Conservation (phyloP, 2,888 invertebrate genomes). For the Amblyteles armatorius region DNA sequence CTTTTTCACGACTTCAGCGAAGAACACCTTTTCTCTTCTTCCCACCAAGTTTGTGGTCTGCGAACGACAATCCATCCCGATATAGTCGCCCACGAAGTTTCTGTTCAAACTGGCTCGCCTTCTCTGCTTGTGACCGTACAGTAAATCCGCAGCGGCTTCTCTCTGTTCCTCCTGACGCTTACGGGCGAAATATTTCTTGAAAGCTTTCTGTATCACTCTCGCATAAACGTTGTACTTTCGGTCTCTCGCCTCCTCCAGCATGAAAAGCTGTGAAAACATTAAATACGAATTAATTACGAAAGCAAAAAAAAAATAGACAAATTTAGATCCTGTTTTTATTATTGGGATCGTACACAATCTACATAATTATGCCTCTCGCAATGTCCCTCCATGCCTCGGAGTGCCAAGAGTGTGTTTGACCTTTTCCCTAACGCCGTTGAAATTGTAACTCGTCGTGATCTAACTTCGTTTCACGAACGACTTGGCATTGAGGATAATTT, state of each 20-base stretch:
- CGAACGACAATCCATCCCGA: conserved; percentile 88
- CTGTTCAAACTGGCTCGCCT: conserved; percentile 88
- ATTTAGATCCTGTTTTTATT: neutral
- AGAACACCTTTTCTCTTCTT: conserved; percentile 88
- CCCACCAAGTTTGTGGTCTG: conserved; percentile 87
- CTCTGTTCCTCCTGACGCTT: conserved; percentile 87
- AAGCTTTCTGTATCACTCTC: conserved; percentile 88
- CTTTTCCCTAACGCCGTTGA: conserved; percentile 24
- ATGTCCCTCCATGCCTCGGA: neutral
- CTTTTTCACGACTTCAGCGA: conserved; percentile 88
- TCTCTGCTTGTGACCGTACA: conserved; percentile 87
- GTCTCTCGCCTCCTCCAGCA: conserved; percentile 89
- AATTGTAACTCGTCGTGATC: conserved; percentile 19
- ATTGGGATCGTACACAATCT: neutral
- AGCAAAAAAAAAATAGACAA: neutral
- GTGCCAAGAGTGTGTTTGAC: neutral
- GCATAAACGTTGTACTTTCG: conserved; percentile 89
- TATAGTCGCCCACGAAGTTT: conserved; percentile 89
- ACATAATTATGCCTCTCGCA: conserved; percentile 1
- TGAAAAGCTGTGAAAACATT: conserved; percentile 86
- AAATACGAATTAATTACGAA: conserved; percentile 33
- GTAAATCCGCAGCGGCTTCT: conserved; percentile 85
- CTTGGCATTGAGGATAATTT: conserved; percentile 53
- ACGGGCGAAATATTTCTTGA: conserved; percentile 87
- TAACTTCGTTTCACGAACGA: conserved; percentile 27